Base-by-base conservation (phyloP, 1,140 invertebrate genomes). In the Bombus huntii region DNA sequence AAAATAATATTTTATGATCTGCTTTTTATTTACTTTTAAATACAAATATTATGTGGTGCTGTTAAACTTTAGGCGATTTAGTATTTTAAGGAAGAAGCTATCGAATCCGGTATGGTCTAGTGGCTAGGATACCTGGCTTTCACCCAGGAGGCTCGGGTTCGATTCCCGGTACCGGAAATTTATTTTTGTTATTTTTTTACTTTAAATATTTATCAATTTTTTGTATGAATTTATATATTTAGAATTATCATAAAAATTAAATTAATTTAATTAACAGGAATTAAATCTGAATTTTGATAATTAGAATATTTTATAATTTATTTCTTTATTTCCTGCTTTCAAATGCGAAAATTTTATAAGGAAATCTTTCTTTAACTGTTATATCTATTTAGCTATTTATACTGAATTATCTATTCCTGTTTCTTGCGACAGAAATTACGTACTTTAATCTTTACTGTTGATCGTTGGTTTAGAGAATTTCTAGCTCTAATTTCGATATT, bases 131-230 rank as follows among this genome's bases (percentile, higher is more conserved):
- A 92, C 87, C 92, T 92, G 92, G 92, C 92, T 92, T 86, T 93
- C 92, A 93, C 92, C 92, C 92, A 93, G 93, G 89, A 93, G 92
- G 91, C 92, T 92, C 91, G 93, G 92, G 91, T 93, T 93, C 92
- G 92, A 93, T 93, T 93, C 89, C 92, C 93, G 92, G 92, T 92
- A 93, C 89, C 92, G 92, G 91, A 93, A 92, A 8, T 70, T 80
- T 85, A 37, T 34, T 87, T 88, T 91, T 88, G 90, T 73, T 1
- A 1, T 39, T 34, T 68, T 68, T 68, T 10, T 37, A 34, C 3
- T 68, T 68, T 9, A 18, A 6, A 22, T 66, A 66, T 34, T 34
- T 18, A 31, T n/a, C 15, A 34, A 8, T 66, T 18, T 34, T 66
- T 31, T 34, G 1, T 34, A 18, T 13, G 6, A 66, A 66, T 66